phyloP scores from a whole-genome alignment of 2,888 invertebrate species.

The Elmis aenea region DNA sequence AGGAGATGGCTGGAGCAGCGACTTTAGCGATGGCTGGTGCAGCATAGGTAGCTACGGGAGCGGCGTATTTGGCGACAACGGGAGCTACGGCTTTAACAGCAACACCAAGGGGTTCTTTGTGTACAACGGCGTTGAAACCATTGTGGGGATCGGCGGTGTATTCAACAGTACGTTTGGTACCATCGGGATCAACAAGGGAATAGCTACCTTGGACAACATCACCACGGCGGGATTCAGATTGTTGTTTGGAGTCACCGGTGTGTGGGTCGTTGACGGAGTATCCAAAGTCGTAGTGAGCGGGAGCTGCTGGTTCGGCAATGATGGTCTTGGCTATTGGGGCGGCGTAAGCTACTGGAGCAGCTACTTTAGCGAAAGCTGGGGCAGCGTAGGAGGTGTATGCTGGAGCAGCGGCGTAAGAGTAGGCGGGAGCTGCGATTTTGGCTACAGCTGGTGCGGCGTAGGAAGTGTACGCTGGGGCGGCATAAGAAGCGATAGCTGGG shows the following conservation, averaged over 20 bases:
- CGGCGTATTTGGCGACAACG: slow-evolving; percentile 33
- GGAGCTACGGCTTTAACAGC: slow-evolving; percentile 37
- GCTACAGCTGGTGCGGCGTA: slow-evolving; percentile 43
- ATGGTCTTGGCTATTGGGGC: slow-evolving; percentile 41
- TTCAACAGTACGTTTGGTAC: slow-evolving; percentile 50
- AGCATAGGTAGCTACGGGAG: slow-evolving; percentile 39
- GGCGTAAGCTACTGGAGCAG: slow-evolving; percentile 24
- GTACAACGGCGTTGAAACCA: slow-evolving; percentile 53
- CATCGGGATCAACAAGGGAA: slow-evolving; percentile 51
- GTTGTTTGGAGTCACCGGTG: slow-evolving; percentile 52
- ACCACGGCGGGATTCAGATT: slow-evolving; percentile 50
- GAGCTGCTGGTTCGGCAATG: slow-evolving; percentile 42
- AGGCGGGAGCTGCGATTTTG: slow-evolving; percentile 38
- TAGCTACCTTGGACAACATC: slow-evolving; percentile 51
- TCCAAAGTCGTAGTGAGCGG: slow-evolving; percentile 48
- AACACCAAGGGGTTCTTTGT: slow-evolving; percentile 46
- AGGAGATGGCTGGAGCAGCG: slow-evolving; percentile 8
- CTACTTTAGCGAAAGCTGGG: slow-evolving; percentile 23
- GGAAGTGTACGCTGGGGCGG: slow-evolving; percentile 17
- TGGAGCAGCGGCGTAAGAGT: slow-evolving; percentile 43
- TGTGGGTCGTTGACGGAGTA: slow-evolving; percentile 49
- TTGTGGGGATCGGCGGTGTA: slow-evolving; percentile 51
- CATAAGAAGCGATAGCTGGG: slow-evolving; percentile 31
- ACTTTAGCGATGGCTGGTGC: slow-evolving; percentile 10
- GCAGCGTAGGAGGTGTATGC: slow-evolving; percentile 28